These are phyloP conservation scores for Oscarella lobularis DNA, from an alignment of 37 sponge, comb jelly and placozoan species.

Conservation along the genomic window DNA sequence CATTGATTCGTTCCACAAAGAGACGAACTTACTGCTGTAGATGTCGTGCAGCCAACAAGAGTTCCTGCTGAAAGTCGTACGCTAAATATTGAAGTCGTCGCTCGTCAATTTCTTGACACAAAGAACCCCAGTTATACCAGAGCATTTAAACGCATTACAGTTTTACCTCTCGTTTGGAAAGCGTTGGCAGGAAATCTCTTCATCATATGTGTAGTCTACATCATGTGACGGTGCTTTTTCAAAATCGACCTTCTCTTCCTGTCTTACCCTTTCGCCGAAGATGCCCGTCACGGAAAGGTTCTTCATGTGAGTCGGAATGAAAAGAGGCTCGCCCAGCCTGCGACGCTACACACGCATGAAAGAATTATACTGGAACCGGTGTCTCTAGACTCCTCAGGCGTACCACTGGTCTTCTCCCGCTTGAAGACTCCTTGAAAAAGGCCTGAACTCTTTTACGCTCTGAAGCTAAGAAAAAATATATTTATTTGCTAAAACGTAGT, in stretches of 20 bases:
- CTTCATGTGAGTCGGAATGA: constrained; percentile 34
- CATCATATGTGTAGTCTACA: neutral
- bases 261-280: constrained; percentile 33
- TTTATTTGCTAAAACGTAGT: neutral
- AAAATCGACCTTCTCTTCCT: neutral
- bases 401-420: neutral
- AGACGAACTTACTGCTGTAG: neutral
- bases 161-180: neutral
- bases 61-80: neutral
- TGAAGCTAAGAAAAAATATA: neutral
- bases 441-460: neutral
- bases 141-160: too few species aligned
- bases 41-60: neutral
- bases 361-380: neutral
- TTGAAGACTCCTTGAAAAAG: neutral
- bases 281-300: constrained; percentile 36
- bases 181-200: neutral
- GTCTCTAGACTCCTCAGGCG: neutral
- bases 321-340: constrained; percentile 14
- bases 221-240: too few species aligned
- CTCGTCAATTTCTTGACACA: neutral
- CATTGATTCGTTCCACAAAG: neutral
- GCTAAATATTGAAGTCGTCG: neutral
- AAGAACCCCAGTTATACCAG: too few species aligned
- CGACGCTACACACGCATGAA: constrained; percentile 5